Evolutionary conservation across 2,797 vertebrate species (phyloP).

Genomic region (Eulemur mongoz): DNA sequence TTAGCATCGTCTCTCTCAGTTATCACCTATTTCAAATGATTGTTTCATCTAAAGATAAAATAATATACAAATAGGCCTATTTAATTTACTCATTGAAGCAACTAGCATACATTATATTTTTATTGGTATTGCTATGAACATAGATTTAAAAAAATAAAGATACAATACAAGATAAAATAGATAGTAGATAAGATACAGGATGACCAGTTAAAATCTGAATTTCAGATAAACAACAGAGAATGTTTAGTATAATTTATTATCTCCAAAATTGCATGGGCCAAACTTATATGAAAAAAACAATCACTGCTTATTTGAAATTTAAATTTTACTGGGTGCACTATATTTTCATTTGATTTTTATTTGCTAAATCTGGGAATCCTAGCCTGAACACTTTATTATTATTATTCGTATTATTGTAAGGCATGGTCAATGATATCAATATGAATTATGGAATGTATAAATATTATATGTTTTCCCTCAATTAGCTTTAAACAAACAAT

Average conservation of each 20-base stretch:
- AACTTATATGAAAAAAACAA: not conserved
- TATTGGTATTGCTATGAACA: not conserved
- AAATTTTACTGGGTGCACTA: not conserved
- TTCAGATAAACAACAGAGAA: not conserved
- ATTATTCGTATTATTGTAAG: not conserved
- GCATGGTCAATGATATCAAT: not conserved
- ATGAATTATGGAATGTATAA: conserved; percentile 2
- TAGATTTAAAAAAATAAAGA: not conserved
- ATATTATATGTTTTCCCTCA: not conserved
- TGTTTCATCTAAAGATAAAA: not conserved
- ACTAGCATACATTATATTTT: not conserved
- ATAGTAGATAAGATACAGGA: not conserved
- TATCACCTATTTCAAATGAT: not conserved
- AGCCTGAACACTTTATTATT: not conserved
- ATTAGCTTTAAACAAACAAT: not conserved
- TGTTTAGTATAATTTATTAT: not conserved
- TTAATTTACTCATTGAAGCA: not conserved
- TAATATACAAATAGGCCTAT: not conserved
- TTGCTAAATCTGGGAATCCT: not conserved
- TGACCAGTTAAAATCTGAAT: not conserved
- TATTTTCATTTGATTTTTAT: not conserved
- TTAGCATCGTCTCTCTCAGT: not conserved
- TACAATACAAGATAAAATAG: not conserved
- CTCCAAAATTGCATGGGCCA: not conserved
- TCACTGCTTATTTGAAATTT: not conserved